These are phyloP conservation scores for Pan troglodytes DNA, from an alignment of 2,113 vertebrate genomes.

Conservation along the genomic window NHGRI_mPanTro3-v2.1_pri NC_072417.2:90981501-90982000, in stretches of 20 bases:
- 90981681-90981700: background rate
- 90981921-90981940: accelerated
- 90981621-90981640: background rate
- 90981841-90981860: background rate
- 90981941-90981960: background rate
- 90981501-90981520: background rate
- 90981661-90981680: background rate
- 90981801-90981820: background rate
- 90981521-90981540: background rate
- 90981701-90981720: background rate
- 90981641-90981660: background rate
- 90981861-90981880: background rate
- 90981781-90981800: background rate
- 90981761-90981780: background rate
- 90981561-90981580: background rate
- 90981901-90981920: background rate
- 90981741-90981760: background rate
- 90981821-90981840: background rate
- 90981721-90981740: background rate
- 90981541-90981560: background rate
- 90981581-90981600: background rate
- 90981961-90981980: background rate
- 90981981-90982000: background rate
- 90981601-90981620: background rate
- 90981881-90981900: background rate